Base-by-base conservation (phyloP, 2,797 vertebrate species). In the Okamejei kenojei region DNA sequence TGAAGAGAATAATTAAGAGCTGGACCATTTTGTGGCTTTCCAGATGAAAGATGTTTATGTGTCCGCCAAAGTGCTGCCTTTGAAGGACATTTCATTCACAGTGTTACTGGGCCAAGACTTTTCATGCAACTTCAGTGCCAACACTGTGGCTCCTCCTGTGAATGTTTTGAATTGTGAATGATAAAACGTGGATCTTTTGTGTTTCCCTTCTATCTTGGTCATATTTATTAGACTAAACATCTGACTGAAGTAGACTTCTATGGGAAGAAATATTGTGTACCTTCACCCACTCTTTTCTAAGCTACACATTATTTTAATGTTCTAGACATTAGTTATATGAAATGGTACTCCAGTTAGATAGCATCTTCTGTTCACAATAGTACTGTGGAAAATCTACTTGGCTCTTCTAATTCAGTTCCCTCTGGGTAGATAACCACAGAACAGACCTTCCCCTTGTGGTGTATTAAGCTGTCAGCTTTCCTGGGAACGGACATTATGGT, bases 1-100 rank as follows among this genome's bases (percentile, higher is more conserved):
- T 1, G 99, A 99, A 93, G 99, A 99, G 73, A 98, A 97, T 95
- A 99, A 95, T 97, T 29, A 76, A 77, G 23, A 23, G 26, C 71
- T 54, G 45, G 13, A 26, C 38, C 71, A 76, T 76, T 71, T 71
- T 73, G 63, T 38, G 61, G n/a, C 63, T 65, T 65, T 35, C 29
- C 90, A 73, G 35, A 15, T 92, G 68, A 58, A 73, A 92, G 23
- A n/a, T 54, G 45, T 74, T 76, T 11, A 45, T 84, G 68, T 74
- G 73, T 92, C 7, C 13, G 68, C 71, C 68, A 13, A 13, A 29
- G 38, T 92, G 73, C 71, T 76, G 90, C 71, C 45, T 54, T 76
- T n/a, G 21, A 13, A 23, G 15, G 13, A 74, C 38, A 13, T 58
- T 92, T 92, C 38, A 92, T n/a, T 92, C 71, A 38, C 90, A 76